Evolutionary conservation across 2,888 invertebrate species (phyloP), one percentile per base, ranked within the genome.

Genomic region (Zaprionus obscuricornis): DNA sequence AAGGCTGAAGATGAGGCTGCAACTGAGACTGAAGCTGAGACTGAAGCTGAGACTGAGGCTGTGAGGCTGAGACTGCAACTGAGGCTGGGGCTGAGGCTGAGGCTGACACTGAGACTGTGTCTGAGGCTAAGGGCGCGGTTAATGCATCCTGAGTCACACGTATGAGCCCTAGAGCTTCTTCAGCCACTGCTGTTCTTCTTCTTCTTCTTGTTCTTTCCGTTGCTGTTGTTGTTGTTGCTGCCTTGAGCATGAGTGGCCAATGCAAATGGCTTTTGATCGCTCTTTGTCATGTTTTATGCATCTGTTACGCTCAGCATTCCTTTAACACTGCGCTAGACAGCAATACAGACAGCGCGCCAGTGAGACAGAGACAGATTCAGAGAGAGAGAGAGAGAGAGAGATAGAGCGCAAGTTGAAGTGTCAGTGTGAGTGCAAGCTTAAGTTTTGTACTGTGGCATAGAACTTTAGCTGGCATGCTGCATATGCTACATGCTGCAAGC

Each of bases 201-300:
- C 22, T 22, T 22, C 22, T 22, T 22, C 22, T 22, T 22, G 7
- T 22, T 4, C 4, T 22, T 22, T 22, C 22, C 34, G 5, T 34
- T 27, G 8, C 27, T n/a, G n/a, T n/a, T n/a, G n/a, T n/a, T n/a
- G n/a, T n/a, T n/a, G n/a, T n/a, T n/a, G n/a, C n/a, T n/a, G n/a
- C n/a, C n/a, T n/a, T n/a, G n/a, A n/a, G n/a, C n/a, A n/a, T n/a
- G n/a, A 27, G 16, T 33, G 60, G 29, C 29, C 39, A 33, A 62
- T 62, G 60, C 51, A 51, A 62, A 62, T 62, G 62, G 26, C 60
- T 36, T 22, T n/a, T 11, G 3, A 33, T 26, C 37, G 50, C 29
- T 33, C 64, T 69, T 66, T 54, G 58, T 69, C 57, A 74, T 51
- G 72, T 67, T 67, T 40, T 50, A 70, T 65, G 68, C 50, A 51